Percentiles rank a stretch among this genome's conserved stretches.
Conservation (phyloP, 2,888 invertebrate species). For the Acronicta psi region DNA sequence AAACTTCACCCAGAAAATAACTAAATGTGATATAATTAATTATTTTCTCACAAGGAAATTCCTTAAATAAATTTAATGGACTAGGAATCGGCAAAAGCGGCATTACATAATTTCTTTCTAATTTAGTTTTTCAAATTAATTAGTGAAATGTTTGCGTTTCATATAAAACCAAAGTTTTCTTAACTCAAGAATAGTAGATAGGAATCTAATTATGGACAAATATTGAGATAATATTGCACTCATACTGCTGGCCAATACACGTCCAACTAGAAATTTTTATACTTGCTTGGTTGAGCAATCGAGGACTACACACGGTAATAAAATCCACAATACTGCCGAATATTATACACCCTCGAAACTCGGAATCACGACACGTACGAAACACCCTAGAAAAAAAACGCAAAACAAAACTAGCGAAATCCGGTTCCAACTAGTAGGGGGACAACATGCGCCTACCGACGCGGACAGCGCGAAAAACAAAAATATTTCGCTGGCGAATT, state of each 20-base stretch:
- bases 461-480: conserved; percentile 57
- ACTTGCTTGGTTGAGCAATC: conserved; percentile 35
- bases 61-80: no score
- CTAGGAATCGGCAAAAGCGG: no score
- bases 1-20: no score
- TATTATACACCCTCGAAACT: conserved; percentile 57
- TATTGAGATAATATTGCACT: conserved; percentile 3
- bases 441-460: conserved; percentile 66
- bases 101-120: no score
- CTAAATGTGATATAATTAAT: no score
- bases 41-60: no score
- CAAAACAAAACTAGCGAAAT: conserved; percentile 61
- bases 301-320: conserved; percentile 31
- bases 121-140: no score
- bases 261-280: conserved; percentile 19
- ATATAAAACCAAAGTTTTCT: no score
- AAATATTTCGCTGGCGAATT: conserved; percentile 59
- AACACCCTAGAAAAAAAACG: conserved; percentile 37
- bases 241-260: conserved; percentile 8
- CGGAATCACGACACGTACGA: conserved; percentile 56
- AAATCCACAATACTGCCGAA: conserved; percentile 55
- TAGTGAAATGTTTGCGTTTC: no score
- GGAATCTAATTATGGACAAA: no score
- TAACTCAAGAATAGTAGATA: no score
- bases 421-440: conserved; percentile 57